A percentile compares a stretch with the other conserved stretches of the same genome.
These are phyloP conservation scores for chimpanzee (Pan troglodytes) DNA, from an alignment of 2,113 vertebrate species.

Conservation along the genomic window DNA sequence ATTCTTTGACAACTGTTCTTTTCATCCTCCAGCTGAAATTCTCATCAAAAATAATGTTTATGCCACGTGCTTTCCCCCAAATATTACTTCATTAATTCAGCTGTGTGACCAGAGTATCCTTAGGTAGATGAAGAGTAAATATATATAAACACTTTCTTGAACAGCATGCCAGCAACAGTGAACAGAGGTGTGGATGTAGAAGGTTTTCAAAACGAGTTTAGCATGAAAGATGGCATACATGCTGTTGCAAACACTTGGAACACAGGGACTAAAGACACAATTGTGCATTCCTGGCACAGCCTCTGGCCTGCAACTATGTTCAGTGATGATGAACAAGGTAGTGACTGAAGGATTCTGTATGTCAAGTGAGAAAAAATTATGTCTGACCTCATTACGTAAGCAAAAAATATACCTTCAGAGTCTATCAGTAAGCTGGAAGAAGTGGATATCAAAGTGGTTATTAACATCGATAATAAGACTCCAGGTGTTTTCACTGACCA, in stretches of 20 bases:
- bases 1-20: neutral
- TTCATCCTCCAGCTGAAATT: neutral
- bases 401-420: neutral
- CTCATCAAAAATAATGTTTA: neutral
- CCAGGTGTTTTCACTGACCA: neutral
- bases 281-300: neutral
- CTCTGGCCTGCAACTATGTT: neutral
- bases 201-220: neutral
- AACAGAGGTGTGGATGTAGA: neutral
- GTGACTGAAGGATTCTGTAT: neutral
- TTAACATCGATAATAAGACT: neutral
- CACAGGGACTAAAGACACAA: neutral
- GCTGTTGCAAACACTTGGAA: neutral
- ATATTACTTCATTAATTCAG: neutral
- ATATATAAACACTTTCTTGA: neutral
- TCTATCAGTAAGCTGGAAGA: neutral
- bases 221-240: neutral
- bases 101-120: neutral
- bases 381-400: neutral
- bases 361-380: neutral
- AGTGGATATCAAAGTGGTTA: neutral
- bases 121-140: neutral
- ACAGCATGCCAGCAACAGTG: neutral
- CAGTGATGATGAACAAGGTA: neutral
- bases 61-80: neutral